Evolutionary conservation across 53 echinoderm and acorn worm genomes (phyloP).

Genomic region (Echinarachnius parma): DNA sequence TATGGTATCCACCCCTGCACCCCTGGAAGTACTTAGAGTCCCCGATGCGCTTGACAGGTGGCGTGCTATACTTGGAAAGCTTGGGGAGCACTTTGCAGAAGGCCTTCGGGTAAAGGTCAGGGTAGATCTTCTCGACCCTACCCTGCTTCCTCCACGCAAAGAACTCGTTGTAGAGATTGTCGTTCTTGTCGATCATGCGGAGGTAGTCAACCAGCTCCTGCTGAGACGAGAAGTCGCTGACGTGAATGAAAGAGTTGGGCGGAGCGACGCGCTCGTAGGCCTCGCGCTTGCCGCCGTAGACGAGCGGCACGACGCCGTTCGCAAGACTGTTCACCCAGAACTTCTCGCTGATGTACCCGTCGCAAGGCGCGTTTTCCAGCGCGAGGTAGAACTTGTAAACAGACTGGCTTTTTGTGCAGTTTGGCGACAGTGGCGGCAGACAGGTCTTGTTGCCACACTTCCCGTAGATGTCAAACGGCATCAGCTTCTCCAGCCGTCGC

Average conservation of each 20-base stretch:
- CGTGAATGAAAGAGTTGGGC: conserved; percentile 73
- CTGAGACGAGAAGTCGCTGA: conserved; percentile 55
- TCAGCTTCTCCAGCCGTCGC: conserved; percentile 42
- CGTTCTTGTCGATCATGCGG: conserved; percentile 48
- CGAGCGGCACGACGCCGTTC: conserved; percentile 68
- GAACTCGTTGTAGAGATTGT: conserved; percentile 66
- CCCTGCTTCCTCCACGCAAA: conserved; percentile 66
- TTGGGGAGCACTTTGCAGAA: conserved; percentile 62
- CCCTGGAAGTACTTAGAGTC: conserved; percentile 50
- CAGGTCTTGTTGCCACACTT: conserved; percentile 62
- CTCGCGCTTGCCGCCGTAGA: conserved; percentile 69
- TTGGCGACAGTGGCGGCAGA: conserved; percentile 59
- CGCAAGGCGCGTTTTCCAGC: conserved; percentile 72
- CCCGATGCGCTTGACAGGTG: conserved; percentile 4
- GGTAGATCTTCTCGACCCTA: conserved; percentile 56
- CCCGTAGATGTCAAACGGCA: conserved; percentile 71
- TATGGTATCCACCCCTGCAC: conserved; percentile 35
- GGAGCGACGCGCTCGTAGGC: conserved; percentile 68
- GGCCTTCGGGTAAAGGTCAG: conserved; percentile 37
- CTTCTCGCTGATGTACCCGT: conserved; percentile 80
- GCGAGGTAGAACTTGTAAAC: conserved; percentile 76
- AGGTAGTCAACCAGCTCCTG: conserved; percentile 56
- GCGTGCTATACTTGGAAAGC: conserved; percentile 19
- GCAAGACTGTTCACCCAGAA: conserved; percentile 69
- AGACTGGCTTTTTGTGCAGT: conserved; percentile 53